Percentiles rank a stretch among this genome's conserved stretches.
Evolutionary conservation across 2,888 invertebrate species (phyloP).

Genomic region (Pachliopta kotzebuea): DNA sequence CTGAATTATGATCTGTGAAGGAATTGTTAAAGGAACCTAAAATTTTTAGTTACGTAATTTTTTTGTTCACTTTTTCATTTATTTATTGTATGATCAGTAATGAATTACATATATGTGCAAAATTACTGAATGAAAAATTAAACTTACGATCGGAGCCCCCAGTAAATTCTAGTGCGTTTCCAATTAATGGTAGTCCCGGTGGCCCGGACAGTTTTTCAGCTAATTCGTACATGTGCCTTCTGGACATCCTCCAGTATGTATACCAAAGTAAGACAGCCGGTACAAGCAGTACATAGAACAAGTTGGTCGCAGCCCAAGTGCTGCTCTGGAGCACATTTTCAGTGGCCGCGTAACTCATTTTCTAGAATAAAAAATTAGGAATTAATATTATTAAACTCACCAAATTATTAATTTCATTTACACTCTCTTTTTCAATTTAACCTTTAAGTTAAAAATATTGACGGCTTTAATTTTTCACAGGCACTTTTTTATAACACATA

Average conservation of each 20-base stretch:
- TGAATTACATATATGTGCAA: neutral
- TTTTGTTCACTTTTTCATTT: no score
- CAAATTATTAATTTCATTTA: neutral
- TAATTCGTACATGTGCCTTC: conserved; percentile 85
- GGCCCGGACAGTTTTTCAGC: conserved; percentile 88
- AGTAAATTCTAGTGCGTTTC: conserved; percentile 87
- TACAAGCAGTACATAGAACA: conserved; percentile 87
- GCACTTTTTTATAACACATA: neutral
- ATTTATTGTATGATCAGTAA: neutral
- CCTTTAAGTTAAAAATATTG: neutral
- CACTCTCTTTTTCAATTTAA: no score
- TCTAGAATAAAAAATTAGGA: conserved; percentile 29
- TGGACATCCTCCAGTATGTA: conserved; percentile 87
- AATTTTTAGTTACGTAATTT: no score
- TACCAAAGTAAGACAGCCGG: conserved; percentile 86
- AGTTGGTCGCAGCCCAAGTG: conserved; percentile 82
- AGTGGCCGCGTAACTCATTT: conserved; percentile 66
- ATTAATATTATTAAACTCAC: neutral
- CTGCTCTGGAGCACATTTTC: conserved; percentile 65
- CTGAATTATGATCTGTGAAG: no score
- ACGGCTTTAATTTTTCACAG: neutral
- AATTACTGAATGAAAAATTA: neutral
- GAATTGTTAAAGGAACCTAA: no score
- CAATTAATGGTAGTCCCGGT: conserved; percentile 85
- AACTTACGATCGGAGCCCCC: conserved; percentile 87